These are phyloP conservation scores for Cinara cedri DNA, from an alignment of 2,888 invertebrate genomes.

Conservation along the genomic window DNA sequence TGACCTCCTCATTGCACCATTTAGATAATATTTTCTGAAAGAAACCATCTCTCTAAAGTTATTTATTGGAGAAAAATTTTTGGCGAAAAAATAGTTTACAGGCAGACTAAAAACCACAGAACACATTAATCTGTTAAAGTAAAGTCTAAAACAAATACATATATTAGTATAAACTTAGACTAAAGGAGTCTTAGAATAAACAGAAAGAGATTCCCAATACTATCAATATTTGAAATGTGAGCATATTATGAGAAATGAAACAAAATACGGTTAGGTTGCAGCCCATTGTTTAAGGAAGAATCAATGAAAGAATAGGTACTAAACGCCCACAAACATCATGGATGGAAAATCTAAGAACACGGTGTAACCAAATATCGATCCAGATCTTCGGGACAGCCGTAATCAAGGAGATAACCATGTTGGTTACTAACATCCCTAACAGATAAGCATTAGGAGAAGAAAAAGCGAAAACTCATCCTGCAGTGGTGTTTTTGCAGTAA, in stretches of 20 bases:
- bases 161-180: too few species aligned
- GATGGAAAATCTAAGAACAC: not conserved
- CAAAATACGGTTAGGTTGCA: not conserved
- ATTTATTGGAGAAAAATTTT: too few species aligned
- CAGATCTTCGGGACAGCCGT: not conserved
- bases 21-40: too few species aligned
- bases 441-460: not conserved
- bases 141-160: too few species aligned
- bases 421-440: not conserved
- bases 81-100: too few species aligned
- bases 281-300: not conserved
- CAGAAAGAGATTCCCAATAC: not conserved
- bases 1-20: too few species aligned
- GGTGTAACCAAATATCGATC: not conserved
- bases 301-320: not conserved
- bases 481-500: too few species aligned
- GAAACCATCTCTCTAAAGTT: too few species aligned
- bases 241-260: not conserved
- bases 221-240: not conserved
- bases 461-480: too few species aligned
- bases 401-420: not conserved
- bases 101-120: too few species aligned
- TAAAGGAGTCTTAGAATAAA: too few species aligned
- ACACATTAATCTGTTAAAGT: too few species aligned
- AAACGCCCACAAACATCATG: not conserved